Base-by-base conservation (phyloP, 2,888 invertebrate species). In the Tachystola acroxantha region DNA sequence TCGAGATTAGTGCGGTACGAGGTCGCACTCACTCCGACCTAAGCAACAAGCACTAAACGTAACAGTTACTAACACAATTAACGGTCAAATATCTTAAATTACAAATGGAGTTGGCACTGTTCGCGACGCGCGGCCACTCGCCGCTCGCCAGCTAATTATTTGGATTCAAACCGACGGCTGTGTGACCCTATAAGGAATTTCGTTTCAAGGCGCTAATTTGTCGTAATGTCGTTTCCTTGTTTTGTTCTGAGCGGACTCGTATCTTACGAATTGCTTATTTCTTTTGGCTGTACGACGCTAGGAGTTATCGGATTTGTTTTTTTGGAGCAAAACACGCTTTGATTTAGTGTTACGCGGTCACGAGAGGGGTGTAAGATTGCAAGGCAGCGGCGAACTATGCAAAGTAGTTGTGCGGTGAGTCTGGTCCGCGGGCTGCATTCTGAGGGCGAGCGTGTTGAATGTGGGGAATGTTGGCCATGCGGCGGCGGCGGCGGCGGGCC, bases 61-160 rank as follows among this genome's bases (percentile, higher is more conserved):
- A 68, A 74, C 63, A 73, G 67, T 74, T 68, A 73, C 79, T 77
- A 81, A 77, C 66, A 79, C 69, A 78, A 74, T 78, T 73, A 79
- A 73, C 70, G 70, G 71, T 76, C 69, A 75, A 78, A 79, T 78
- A 76, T 77, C 72, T 79, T 77, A 79, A 76, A 77, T 79, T 76
- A 77, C 72, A 73, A 79, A 78, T 73, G 71, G 68, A 77, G 78
- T 76, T 76, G 78, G 75, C 76, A 78, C 63, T 56, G 70, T 64
- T 59, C 61, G 54, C 71, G 71, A 74, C 72, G 64, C 67, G 67
- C 71, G 72, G 69, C 67, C 68, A 64, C 69, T 74, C 67, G 74
- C 73, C 69, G 73, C 72, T 71, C 65, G 65, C 72, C 58, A 70
- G 61, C 69, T 76, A 76, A 80, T 79, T 78, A 75, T 78, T 76